Evolutionary conservation across 30 jellyfish, hydroid and myxozoan species (phyloP), one percentile per base, ranked within the genome.

Genomic region (Aurelia coerulea): DNA sequence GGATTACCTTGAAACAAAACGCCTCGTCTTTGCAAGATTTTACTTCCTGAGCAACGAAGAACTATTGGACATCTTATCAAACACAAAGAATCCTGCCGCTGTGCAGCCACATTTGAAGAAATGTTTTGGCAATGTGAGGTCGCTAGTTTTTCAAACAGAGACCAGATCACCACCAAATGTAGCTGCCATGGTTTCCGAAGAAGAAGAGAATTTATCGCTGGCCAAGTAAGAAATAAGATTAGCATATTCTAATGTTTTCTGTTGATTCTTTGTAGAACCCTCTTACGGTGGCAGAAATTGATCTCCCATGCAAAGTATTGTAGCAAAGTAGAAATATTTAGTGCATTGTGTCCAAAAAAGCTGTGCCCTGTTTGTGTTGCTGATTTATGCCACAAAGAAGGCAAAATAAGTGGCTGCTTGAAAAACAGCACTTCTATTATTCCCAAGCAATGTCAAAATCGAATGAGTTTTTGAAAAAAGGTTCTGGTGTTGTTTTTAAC

Each of bases 21-120:
- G 98, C 68, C 88, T 80, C 33, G 95, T 85, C 35, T 92, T 92
- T 69, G 91, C 98, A 32, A 71, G 98, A 54, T 85, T 92, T 74
- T 92, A 92, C 68, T 92, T 92, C 90, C 90, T 92, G 56, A 92
- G 97, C 91, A 92, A 92, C 71, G 98, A 92, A 58, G 98, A 92
- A 51, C 92, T 92, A 63, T 80, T 92, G 67, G 96, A 85, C 75
- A 92, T 92, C 65, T 91, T 92, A 8, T 87, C 98, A 50, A 86
- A 92, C 53, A 86, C 93, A 31, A 92, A 92, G 91, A 81, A 76
- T 66, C 91, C 84, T 8, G 49, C 86, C 11, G 95, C 92, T 15
- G 96, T 92, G 52, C 93, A 92, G 89, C 97, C 97, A 12, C 93
- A 86, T 77, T 79, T 85, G 76, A 80, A 70, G 69, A 92, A 92